Conservation (phyloP, 2,113 vertebrate genomes). For the Syngnathoides biaculeatus region DNA sequence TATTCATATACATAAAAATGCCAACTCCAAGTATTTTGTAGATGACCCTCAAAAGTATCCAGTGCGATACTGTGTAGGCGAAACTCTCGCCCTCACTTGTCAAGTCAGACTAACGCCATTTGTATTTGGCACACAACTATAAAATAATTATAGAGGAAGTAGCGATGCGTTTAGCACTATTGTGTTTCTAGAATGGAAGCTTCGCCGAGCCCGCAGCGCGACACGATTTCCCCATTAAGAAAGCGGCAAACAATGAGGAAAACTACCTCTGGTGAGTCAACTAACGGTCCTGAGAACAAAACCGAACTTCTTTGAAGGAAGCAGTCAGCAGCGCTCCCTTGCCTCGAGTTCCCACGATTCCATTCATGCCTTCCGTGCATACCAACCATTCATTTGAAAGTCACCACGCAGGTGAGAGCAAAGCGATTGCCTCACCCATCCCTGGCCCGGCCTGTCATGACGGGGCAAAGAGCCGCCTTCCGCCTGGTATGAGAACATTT, state of each 20-base stretch:
- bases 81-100: too few species aligned
- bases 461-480: background rate
- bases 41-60: background rate
- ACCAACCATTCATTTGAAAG: slow-evolving; percentile 44
- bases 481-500: background rate
- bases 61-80: background rate
- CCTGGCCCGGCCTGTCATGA: background rate
- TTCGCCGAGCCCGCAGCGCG: background rate
- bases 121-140: background rate
- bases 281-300: slow-evolving; percentile 49
- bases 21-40: too few species aligned
- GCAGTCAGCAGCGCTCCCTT: slow-evolving; percentile 14
- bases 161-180: background rate
- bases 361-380: slow-evolving; percentile 59
- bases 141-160: background rate
- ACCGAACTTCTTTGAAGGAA: slow-evolving; percentile 19
- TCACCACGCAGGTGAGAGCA: slow-evolving; percentile 36
- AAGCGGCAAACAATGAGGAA: background rate
- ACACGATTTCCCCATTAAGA: background rate
- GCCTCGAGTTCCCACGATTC: slow-evolving; percentile 60
- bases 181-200: background rate
- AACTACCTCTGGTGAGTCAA: slow-evolving; percentile 20
- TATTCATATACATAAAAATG: background rate
- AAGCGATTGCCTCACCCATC: slow-evolving; percentile 19
- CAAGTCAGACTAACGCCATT: background rate